A percentile compares a stretch with the other conserved stretches of the same genome.
These are phyloP conservation scores for Reinhardtius hippoglossoides DNA, from an alignment of 2,113 vertebrate genomes.

Conservation along the genomic window DNA sequence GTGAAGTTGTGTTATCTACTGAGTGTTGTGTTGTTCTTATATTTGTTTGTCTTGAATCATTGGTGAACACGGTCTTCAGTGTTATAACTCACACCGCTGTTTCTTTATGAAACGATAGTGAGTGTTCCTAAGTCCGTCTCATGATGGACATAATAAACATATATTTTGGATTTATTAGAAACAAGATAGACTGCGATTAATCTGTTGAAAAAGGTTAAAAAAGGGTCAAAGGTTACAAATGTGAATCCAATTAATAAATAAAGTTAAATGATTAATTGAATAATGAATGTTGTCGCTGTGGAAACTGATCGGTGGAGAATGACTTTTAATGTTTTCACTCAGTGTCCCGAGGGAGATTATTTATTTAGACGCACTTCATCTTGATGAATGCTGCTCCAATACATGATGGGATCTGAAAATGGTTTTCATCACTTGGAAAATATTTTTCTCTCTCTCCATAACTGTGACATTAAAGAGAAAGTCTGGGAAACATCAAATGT, in stretches of 20 bases:
- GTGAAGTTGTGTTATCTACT: no score
- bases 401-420: conserved; percentile 19
- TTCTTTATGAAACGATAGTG: no score
- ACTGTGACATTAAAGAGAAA: conserved; percentile 1
- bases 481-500: conserved; percentile 16
- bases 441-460: no score
- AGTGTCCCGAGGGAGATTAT: conserved; percentile 16
- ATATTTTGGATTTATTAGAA: no score
- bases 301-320: conserved; percentile 1
- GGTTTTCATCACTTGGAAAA: conserved; percentile 27
- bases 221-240: background rate
- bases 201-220: background rate
- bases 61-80: no score
- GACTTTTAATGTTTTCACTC: background rate
- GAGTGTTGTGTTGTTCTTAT: no score
- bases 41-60: no score
- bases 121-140: no score
- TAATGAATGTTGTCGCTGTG: no score
- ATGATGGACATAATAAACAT: no score
- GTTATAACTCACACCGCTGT: no score
- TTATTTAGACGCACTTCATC: conserved; percentile 38
- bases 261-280: no score
- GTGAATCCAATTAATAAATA: background rate
- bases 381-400: conserved; percentile 18
- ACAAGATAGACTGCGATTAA: background rate